phyloP scores from a whole-genome alignment of 2,888 invertebrate species.

The Agrochola macilenta region DNA sequence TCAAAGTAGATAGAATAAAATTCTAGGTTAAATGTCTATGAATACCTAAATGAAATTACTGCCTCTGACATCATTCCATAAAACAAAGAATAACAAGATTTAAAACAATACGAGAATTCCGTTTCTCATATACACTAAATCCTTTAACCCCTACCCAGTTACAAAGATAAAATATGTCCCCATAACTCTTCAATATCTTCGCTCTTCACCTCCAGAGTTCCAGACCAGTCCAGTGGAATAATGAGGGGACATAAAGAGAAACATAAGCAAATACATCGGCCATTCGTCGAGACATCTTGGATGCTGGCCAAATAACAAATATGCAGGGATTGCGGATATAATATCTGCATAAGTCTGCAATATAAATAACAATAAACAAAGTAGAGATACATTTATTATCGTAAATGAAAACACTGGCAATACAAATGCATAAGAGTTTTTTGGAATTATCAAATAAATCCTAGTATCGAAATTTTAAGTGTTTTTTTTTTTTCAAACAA shows the following conservation, averaged over 20 bases:
- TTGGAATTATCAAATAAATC: neutral
- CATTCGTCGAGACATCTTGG: slow-evolving; percentile 68
- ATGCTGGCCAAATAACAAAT: slow-evolving; percentile 71
- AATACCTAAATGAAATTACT: neutral
- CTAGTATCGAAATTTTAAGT: neutral
- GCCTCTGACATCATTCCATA: neutral
- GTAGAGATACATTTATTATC: neutral
- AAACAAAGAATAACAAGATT: neutral
- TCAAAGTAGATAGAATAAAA: neutral
- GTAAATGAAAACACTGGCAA: neutral
- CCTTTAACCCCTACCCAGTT: neutral
- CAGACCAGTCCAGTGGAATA: slow-evolving; percentile 47
- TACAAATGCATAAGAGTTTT: neutral
- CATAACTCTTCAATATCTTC: slow-evolving; percentile 43
- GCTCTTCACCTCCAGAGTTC: slow-evolving; percentile 45
- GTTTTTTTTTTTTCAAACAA: neutral
- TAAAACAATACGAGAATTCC: neutral
- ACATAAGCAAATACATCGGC: slow-evolving; percentile 63
- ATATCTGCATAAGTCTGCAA: slow-evolving; percentile 52
- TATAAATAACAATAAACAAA: slow-evolving; percentile 17
- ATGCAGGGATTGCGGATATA: slow-evolving; percentile 65
- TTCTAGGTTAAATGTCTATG: neutral
- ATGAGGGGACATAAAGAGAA: slow-evolving; percentile 63
- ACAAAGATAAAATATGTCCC: slow-evolving; percentile 22
- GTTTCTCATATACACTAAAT: neutral